phyloP scores from a whole-genome alignment of 2,797 vertebrate genomes.

The Coreius guichenoti region DNA sequence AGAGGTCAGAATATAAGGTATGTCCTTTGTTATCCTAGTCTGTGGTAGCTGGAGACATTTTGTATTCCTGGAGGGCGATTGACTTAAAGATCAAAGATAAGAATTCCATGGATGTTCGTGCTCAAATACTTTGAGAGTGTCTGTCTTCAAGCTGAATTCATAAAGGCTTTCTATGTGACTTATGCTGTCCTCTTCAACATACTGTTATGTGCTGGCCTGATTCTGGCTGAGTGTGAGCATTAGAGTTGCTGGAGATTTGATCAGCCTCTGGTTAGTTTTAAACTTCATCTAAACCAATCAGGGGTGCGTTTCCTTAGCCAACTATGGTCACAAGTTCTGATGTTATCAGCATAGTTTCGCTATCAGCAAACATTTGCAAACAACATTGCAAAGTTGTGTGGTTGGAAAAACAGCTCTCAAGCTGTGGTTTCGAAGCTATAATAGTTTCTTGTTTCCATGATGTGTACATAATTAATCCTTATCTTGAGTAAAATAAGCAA shows the following conservation, averaged over 20 bases:
- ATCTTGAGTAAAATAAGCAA: no score
- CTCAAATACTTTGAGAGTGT: conserved; percentile 49
- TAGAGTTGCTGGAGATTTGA: not conserved
- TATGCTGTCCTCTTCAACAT: conserved; percentile 29
- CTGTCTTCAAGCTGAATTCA: conserved; percentile 46
- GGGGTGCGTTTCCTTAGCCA: not conserved
- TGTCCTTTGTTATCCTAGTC: conserved; percentile 35
- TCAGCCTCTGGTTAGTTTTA: not conserved
- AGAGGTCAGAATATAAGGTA: conserved; percentile 47
- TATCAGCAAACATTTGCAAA: no score
- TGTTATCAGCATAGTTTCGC: not conserved
- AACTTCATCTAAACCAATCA: not conserved
- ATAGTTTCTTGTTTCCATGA: no score
- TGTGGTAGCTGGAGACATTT: conserved; percentile 35
- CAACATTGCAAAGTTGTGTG: no score
- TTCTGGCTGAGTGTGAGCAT: not conserved
- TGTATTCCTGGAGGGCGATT: conserved; percentile 43
- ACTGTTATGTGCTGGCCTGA: not conserved
- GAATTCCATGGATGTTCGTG: conserved; percentile 46
- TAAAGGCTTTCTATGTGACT: conserved; percentile 29
- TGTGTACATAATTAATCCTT: no score
- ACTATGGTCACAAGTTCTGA: not conserved
- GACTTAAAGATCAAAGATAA: conserved; percentile 52
- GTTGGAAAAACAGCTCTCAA: no score
- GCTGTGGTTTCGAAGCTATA: no score